phyloP scores from a whole-genome alignment of 2,797 vertebrate species.

The Apogon talboti region DNA sequence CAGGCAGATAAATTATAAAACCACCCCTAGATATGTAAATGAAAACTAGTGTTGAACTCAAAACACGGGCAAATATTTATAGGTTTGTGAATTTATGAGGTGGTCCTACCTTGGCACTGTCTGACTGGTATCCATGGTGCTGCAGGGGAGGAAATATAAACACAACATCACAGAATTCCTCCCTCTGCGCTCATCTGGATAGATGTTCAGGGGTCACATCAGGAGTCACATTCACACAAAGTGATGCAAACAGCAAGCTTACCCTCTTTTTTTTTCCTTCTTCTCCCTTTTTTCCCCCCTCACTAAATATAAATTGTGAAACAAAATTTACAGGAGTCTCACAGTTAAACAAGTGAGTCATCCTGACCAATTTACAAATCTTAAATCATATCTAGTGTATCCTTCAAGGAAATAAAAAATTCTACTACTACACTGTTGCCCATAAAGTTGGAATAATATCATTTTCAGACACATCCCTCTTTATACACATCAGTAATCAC shows the following conservation, averaged over 20 bases:
- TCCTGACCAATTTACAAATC: too few relatives aligned
- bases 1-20: constrained; percentile 74
- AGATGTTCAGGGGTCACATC: constrained; percentile 62
- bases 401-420: too few relatives aligned
- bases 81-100: constrained; percentile 77
- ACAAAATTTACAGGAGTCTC: too few relatives aligned
- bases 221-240: constrained; percentile 34
- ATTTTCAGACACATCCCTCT: too few relatives aligned
- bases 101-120: constrained; percentile 69
- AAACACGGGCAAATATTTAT: constrained; percentile 82
- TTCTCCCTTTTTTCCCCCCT: too few relatives aligned
- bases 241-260: constrained; percentile 15
- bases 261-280: constrained; percentile 27
- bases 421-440: too few relatives aligned
- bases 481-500: too few relatives aligned
- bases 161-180: constrained; percentile 69
- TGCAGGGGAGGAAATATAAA: constrained; percentile 76
- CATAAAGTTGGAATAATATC: too few relatives aligned
- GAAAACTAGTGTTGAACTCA: constrained; percentile 66
- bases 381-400: too few relatives aligned
- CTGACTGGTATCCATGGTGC: constrained; percentile 78
- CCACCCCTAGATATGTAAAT: constrained; percentile 77
- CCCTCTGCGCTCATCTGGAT: constrained; percentile 58
- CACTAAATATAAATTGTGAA: too few relatives aligned
- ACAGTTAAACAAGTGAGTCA: too few relatives aligned